These are phyloP conservation scores for Tillus elongatus DNA, from an alignment of 2,888 invertebrate species.

Conservation along the genomic window DNA sequence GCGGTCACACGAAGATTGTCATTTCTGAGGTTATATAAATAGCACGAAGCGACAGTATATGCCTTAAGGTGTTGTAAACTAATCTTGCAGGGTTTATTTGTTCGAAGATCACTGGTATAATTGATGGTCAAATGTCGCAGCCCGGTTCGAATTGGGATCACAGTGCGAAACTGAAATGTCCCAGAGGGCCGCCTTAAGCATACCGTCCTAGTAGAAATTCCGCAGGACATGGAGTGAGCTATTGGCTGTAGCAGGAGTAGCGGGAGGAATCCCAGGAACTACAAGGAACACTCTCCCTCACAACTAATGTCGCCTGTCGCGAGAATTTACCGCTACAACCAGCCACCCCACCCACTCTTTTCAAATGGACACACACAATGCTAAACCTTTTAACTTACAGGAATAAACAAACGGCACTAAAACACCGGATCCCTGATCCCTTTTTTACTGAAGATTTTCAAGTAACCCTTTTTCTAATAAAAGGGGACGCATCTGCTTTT, in stretches of 20 bases:
- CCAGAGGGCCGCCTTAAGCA: constrained; percentile 34
- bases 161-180: constrained; percentile 38
- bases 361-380: no score
- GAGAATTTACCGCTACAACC: constrained; percentile 31
- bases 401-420: no score
- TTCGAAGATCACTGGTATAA: constrained; percentile 33
- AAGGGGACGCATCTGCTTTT: no score
- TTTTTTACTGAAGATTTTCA: no score
- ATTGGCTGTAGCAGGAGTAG: no score
- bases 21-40: no score
- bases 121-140: constrained; percentile 38
- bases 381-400: no score
- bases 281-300: constrained; percentile 24
- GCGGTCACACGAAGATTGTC: no score
- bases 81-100: constrained; percentile 29
- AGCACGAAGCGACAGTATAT: no score
- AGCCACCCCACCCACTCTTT: constrained; percentile 15
- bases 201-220: constrained; percentile 30
- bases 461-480: no score
- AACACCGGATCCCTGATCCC: no score
- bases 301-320: constrained; percentile 31
- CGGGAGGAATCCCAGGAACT: no score
- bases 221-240: constrained; percentile 29
- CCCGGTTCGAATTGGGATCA: constrained; percentile 35
- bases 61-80: constrained; percentile 21